Evolutionary conservation across 2,113 vertebrate species (phyloP), one percentile per base, ranked within the genome.

Genomic region (Xenopus borealis): DNA sequence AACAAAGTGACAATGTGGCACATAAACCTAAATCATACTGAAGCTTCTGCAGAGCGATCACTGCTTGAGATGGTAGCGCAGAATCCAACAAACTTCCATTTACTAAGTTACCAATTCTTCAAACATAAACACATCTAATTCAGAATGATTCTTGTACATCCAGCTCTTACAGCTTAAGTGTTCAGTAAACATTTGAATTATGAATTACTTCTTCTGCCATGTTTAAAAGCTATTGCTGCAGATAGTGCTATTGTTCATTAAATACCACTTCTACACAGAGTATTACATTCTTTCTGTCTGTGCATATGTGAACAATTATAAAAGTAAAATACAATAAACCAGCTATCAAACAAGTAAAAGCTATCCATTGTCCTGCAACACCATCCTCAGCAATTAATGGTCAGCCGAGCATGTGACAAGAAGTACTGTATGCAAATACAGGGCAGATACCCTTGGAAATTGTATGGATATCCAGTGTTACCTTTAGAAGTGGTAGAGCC

Each of bases 141-240:
- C 58, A 23, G 62, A 20, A 72, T 52, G 44, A 50, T 63, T 50
- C n/a, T 53, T 45, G 30, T 23, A 52, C 74, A 44, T 52, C 61
- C 59, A 70, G 20, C 47, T 63, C 74, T 20, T 45, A 50, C 12
- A 52, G 46, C 45, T 18, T 17, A 46, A 33, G 27, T 63, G 44
- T 70, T 64, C 46, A 77, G 66, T 70, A 63, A 53, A 18, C 17
- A 61, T 67, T 62, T 57, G 61, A 77, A 62, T 57, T 67, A 59
- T 47, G 74, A 64, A 61, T 75, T 44, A 75, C 61, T 59, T 50
- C 67, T 64, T 23, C 47, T 75, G 53, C 27, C 63, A 17, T 68
- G 44, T 46, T 18, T 61, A 63, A 67, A 46, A 50, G 23, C 66
- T 55, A 27, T 46, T 45, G 74, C 33, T 47, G 62, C 52, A 45